phyloP scores from a whole-genome alignment of 2,797 vertebrate genomes.

The Protonibea diacanthus region DNA sequence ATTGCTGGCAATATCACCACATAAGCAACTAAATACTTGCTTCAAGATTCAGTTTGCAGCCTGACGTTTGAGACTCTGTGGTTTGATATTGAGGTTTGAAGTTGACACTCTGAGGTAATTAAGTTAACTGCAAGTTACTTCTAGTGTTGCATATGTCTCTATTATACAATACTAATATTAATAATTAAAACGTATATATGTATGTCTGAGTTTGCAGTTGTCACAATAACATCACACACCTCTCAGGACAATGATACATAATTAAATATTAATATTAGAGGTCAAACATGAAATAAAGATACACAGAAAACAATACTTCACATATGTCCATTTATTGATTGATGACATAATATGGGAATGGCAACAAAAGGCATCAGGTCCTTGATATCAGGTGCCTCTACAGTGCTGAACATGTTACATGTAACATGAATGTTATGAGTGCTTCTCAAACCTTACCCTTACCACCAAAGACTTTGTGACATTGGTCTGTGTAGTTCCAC shows the following conservation, averaged over 20 bases:
- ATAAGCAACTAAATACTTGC: too few relatives aligned
- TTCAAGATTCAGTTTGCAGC: background rate
- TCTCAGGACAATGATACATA: background rate
- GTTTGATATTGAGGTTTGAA: background rate
- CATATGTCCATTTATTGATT: background rate
- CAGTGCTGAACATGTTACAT: background rate
- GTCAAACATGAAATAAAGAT: too few relatives aligned
- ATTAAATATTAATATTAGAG: background rate
- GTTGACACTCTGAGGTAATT: background rate
- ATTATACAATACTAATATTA: too few relatives aligned
- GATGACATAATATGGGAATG: background rate
- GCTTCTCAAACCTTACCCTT: background rate
- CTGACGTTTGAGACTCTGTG: background rate
- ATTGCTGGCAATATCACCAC: too few relatives aligned
- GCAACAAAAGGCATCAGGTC: too few relatives aligned
- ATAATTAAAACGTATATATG: background rate
- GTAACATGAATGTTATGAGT: too few relatives aligned
- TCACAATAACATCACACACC: background rate
- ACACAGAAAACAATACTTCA: background rate
- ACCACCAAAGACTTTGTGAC: background rate
- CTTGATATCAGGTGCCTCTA: too few relatives aligned
- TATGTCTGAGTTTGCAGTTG: too few relatives aligned
- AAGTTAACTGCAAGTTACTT: background rate
- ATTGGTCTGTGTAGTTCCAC: background rate
- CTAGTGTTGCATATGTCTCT: background rate